phyloP scores from a whole-genome alignment of 2,113 vertebrate species.

The Ceratotherium simum region DNA sequence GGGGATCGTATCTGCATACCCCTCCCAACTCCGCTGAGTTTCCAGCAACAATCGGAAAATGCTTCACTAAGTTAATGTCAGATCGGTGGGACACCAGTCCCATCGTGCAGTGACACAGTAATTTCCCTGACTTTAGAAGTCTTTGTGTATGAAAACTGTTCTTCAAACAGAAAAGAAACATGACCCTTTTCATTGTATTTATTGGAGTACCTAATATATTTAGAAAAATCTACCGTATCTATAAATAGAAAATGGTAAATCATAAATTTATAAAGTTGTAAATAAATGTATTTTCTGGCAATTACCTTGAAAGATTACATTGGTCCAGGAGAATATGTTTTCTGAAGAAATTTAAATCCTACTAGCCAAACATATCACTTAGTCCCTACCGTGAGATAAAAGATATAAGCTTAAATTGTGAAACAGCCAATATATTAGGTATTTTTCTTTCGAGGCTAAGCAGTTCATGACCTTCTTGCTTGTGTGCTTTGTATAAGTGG shows the following conservation, averaged over 20 bases:
- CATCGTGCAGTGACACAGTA: not conserved
- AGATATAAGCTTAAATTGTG: not conserved
- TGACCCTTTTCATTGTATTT: not conserved
- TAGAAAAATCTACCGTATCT: not conserved
- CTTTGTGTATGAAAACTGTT: not conserved
- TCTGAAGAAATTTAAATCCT: constrained; percentile 2
- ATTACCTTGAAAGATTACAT: not conserved
- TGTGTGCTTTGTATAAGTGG: not conserved
- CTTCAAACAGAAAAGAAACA: not conserved
- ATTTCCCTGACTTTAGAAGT: not conserved
- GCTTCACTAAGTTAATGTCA: not conserved
- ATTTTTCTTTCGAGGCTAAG: not conserved
- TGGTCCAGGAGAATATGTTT: constrained; percentile 13
- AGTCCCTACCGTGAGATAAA: not conserved
- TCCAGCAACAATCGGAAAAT: not conserved
- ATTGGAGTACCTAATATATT: not conserved
- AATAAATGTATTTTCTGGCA: constrained; percentile 3
- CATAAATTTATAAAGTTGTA: not conserved
- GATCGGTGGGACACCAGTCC: not conserved
- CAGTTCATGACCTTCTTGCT: not conserved
- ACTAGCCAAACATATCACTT: not conserved
- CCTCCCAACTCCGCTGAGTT: not conserved
- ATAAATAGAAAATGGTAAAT: not conserved
- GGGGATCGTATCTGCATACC: not conserved
- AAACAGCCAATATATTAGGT: not conserved